Evolutionary conservation across 2,113 vertebrate species (phyloP).

Genomic region (Callithrix jacchus): DNA sequence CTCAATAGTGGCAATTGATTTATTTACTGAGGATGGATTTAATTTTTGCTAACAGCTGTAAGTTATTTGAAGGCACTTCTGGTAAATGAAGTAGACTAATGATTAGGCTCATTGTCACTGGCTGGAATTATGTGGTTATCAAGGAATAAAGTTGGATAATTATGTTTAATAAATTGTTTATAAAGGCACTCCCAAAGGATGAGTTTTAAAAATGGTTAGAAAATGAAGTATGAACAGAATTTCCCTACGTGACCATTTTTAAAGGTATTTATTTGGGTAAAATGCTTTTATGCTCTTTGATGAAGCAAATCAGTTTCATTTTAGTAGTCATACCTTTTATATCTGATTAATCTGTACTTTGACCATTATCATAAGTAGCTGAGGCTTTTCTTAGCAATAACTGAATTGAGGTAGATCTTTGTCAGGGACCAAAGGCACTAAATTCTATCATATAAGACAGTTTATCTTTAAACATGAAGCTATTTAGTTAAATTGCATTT

Average conservation of each 20-base stretch:
- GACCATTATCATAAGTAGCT: neutral
- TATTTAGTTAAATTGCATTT: neutral
- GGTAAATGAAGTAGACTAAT: neutral
- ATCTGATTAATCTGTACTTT: neutral
- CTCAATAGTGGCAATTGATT: neutral
- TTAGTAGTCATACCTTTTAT: neutral
- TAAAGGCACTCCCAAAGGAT: neutral
- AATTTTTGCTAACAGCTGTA: neutral
- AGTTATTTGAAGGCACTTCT: neutral
- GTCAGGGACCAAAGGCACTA: neutral
- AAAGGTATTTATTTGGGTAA: neutral
- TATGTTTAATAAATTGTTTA: neutral
- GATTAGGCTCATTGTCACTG: neutral
- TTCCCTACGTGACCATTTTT: neutral
- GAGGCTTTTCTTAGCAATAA: neutral
- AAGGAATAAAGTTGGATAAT: neutral
- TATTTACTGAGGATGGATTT: neutral
- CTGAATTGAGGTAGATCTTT: neutral
- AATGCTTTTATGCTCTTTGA: neutral
- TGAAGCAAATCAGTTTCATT: neutral
- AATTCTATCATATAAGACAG: neutral
- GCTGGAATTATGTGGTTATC: neutral
- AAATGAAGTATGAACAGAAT: neutral
- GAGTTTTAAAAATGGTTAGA: conserved; percentile 6
- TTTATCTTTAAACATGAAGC: neutral